Evolutionary conservation across 2,113 vertebrate species (phyloP), one percentile per base, ranked within the genome.

Genomic region (Jacana jacana): DNA sequence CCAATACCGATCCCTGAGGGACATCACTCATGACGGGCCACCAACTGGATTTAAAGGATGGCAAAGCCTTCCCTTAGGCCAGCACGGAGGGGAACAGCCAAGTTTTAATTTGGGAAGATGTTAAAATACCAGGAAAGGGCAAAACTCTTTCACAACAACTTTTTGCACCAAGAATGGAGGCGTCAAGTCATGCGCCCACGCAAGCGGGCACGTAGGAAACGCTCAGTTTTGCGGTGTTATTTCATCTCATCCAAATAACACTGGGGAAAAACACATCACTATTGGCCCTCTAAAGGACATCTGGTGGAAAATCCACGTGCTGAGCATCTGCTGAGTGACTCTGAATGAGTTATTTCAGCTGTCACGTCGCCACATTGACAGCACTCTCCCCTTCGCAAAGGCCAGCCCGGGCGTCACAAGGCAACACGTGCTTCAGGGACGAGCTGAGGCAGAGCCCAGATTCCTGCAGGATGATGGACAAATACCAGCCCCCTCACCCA

Each of bases 41-140:
- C 52, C 28, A 30, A 30, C 52, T 30, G 28, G 52, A 54, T 30
- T 54, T 30, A 17, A 54, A 28, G 28, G 17, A 54, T 30, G 17
- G 30, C 6, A 10, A 54, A 35, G 5, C 24, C 60, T n/a, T 30
- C 40, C 40, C 66, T 31, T 61, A n/a, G 25, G 17, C 37, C 9
- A 18, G 17, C 35, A 8, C 2, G 4, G 44, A 49, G 22, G 16
- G 58, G 51, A 76, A 55, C 23, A 1, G 0, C 27, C 1, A 0
- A 48, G 11, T 37, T 75, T 61, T 19, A 23, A 15, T 17, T 37
- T 46, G 37, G 5, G 3, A 20, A 60, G n/a, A 10, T 6, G 14
- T 5, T 65, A 37, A 70, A 88, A 25, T 8, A 31, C 4, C 24
- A 24, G 33, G 37, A 69, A 24, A 22, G 8, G n/a, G 17, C 37